These are phyloP conservation scores for Amblyopsis rosae DNA, from an alignment of 2,113 vertebrate species.

Conservation along the genomic window DNA sequence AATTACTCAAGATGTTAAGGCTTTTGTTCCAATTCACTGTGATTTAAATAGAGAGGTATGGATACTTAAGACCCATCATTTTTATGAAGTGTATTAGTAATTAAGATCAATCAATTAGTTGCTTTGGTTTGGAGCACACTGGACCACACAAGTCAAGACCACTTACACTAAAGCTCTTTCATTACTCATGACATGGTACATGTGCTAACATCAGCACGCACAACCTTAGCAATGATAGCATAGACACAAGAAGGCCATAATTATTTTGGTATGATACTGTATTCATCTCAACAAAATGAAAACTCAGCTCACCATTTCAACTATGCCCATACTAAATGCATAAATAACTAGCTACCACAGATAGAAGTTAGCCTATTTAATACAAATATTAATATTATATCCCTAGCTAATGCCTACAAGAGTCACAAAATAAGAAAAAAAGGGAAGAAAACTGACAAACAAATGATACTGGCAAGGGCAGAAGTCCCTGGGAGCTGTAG, in stretches of 20 bases:
- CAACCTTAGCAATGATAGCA: background rate
- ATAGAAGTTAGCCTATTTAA: conserved; percentile 9
- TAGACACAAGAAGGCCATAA: conserved; percentile 15
- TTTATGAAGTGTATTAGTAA: background rate
- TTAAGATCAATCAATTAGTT: background rate
- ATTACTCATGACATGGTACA: conserved; percentile 7
- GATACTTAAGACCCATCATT: background rate
- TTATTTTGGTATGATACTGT: conserved; percentile 4
- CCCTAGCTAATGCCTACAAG: conserved; percentile 10
- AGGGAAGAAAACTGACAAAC: conserved; percentile 22
- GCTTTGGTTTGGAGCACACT: no score
- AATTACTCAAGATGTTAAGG: no score
- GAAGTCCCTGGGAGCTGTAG: conserved; percentile 54
- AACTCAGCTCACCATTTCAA: conserved; percentile 7
- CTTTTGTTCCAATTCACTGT: background rate
- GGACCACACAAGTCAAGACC: conserved; percentile 12
- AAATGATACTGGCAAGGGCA: conserved; percentile 29
- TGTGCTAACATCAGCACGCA: conserved; percentile 23
- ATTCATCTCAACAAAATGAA: conserved; percentile 11
- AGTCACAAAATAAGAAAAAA: conserved; percentile 32
- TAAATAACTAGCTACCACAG: conserved; percentile 1
- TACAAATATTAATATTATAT: conserved; percentile 19
- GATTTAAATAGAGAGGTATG: background rate
- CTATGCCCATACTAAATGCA: background rate
- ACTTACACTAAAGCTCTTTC: conserved; percentile 33